Evolutionary conservation across 2,888 invertebrate genomes (phyloP).

Genomic region (Thyatira batis): DNA sequence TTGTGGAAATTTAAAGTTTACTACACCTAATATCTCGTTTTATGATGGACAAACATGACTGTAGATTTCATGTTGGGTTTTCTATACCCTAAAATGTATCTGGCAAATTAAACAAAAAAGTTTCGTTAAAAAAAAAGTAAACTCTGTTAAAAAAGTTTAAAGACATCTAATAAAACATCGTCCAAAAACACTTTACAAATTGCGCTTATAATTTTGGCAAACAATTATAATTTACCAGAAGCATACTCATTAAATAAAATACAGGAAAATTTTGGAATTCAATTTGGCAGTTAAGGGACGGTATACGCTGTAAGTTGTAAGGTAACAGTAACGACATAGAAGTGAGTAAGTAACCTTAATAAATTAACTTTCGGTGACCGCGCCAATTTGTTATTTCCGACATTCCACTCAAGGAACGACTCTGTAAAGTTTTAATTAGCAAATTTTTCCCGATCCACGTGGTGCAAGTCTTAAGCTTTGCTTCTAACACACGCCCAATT

Average conservation of each 20-base stretch:
- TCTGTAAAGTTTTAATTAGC: conserved; percentile 2
- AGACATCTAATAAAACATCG: not conserved
- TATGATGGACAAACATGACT: too few species aligned
- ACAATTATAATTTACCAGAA: not conserved
- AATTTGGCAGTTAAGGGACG: not conserved
- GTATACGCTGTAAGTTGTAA: not conserved
- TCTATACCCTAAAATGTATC: too few species aligned
- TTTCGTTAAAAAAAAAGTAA: too few species aligned
- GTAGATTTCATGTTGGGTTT: too few species aligned
- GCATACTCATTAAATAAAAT: not conserved
- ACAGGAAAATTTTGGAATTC: not conserved
- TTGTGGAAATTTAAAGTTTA: too few species aligned
- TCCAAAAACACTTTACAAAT: not conserved
- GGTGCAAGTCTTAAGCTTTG: not conserved
- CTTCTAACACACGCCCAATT: not conserved
- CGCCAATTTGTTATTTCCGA: conserved; percentile 4
- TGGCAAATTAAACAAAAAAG: too few species aligned
- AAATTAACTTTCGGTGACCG: conserved; percentile 1
- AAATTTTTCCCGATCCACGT: not conserved
- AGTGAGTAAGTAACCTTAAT: conserved; percentile 1
- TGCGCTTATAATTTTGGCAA: not conserved
- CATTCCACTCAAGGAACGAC: conserved; percentile 1
- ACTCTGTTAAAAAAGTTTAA: not conserved
- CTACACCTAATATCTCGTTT: too few species aligned
- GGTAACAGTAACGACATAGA: not conserved